Evolutionary conservation across 2,113 vertebrate species (phyloP).

Genomic region (Serilophus lunatus): DNA sequence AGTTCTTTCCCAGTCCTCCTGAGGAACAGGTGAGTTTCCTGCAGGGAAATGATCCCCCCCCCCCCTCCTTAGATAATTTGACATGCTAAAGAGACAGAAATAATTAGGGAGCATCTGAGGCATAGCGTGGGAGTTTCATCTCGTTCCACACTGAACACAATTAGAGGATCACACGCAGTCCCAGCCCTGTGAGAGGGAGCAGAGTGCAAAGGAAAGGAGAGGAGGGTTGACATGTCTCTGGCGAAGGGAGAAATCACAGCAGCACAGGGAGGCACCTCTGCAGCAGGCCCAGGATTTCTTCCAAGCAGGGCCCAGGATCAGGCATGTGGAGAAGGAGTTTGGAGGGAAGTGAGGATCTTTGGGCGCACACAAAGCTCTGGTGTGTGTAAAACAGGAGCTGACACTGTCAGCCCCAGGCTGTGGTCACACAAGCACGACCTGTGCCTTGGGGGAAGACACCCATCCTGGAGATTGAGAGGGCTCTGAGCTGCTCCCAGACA

Average conservation of each 20-base stretch:
- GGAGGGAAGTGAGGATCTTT: background rate
- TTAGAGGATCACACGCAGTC: background rate
- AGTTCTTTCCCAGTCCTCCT: background rate
- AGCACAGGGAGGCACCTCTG: background rate
- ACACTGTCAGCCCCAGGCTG: fast-evolving
- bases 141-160: background rate
- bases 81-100: background rate
- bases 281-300: background rate
- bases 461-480: background rate
- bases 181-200: background rate
- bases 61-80: background rate
- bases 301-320: background rate
- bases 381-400: background rate
- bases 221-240: background rate
- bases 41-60: background rate
- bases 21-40: background rate
- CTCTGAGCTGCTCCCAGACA: background rate
- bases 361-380: fast-evolving
- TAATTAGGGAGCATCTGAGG: constrained; percentile 35
- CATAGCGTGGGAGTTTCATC: background rate
- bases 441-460: background rate
- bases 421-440: background rate
- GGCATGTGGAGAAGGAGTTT: background rate
- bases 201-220: background rate
- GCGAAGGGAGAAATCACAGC: background rate